Base-by-base conservation (phyloP, 2,888 invertebrate species). In the Ochlodes sylvanus region DNA sequence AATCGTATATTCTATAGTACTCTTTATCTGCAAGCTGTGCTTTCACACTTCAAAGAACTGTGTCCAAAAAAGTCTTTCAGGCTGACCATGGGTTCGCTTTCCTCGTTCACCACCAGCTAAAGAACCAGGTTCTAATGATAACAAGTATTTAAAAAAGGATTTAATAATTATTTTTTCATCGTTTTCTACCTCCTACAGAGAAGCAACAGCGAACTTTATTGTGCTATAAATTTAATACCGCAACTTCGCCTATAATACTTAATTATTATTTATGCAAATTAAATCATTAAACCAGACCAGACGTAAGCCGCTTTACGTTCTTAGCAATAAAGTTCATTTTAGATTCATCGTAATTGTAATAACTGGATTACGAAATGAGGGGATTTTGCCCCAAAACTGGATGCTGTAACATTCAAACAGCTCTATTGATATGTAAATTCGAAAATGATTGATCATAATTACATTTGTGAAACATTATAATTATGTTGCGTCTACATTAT, bases 161-260 rank as follows among this genome's bases (percentile, higher is more conserved):
- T 12, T 19, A 10, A 70, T 73, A 69, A 66, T 72, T 74, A 76
- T 73, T 76, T 73, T 69, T 74, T 70, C 72, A 75, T 74, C 70
- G 60, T 63, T 68, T 72, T 69, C 60, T 52, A 61, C 69, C 67
- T 72, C 68, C 60, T 42, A 61, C 68, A 71, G 74, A 74, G 74
- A 70, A 68, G 74, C 75, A 75, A 76, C 72, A 55, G 58, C 44
- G 70, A 71, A 73, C 70, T 74, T 74, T 76, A 75, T 73, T 63
- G 69, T 67, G 55, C 70, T 69, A 73, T 76, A 74, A 75, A 74
- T 27, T 72, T 63, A 19, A 63, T 67, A 68, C 52, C 61, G 69
- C 69, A 47, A 47, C 61, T 27, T 34, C 66, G 42, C 55, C 57
- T 64, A 64, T 55, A 62, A 63, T 68, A n/a, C n/a, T n/a, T n/a